Evolutionary conservation across 2,888 invertebrate species (phyloP).

Genomic region (Caenorhabditis drosophilae): DNA sequence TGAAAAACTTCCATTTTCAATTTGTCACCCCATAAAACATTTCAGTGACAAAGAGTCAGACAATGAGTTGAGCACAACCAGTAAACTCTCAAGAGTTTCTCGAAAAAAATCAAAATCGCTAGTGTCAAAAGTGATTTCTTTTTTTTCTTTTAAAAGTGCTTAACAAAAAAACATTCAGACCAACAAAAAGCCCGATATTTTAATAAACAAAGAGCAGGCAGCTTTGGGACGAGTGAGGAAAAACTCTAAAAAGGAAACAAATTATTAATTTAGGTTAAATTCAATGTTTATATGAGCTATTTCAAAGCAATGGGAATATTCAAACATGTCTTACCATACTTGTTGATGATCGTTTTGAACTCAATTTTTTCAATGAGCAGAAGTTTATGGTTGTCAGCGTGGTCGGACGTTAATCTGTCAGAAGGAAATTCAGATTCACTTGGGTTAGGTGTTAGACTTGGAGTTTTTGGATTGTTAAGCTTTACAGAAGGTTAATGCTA

Average conservation of each 20-base stretch:
- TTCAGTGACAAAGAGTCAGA: too few species aligned
- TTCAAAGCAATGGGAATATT: constrained; percentile 63
- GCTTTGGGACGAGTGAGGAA: constrained; percentile 65
- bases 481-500: constrained; percentile 51
- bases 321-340: constrained; percentile 49
- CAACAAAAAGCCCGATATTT: constrained; percentile 14
- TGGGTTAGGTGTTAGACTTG: constrained; percentile 51
- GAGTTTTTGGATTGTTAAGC: constrained; percentile 62
- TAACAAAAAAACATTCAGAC: too few species aligned
- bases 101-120: too few species aligned
- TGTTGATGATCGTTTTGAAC: constrained; percentile 30
- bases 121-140: too few species aligned
- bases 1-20: constrained; percentile 22
- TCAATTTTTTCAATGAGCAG: constrained; percentile 56
- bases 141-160: too few species aligned
- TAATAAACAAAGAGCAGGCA: constrained; percentile 61
- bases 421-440: constrained; percentile 30
- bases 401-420: constrained; percentile 63
- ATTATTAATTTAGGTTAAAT: too few species aligned
- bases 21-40: too few species aligned
- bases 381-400: constrained; percentile 65
- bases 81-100: too few species aligned
- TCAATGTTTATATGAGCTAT: constrained; percentile 56
- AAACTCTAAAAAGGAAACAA: too few species aligned
- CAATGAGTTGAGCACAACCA: too few species aligned